Conservation (phyloP, 2,113 vertebrate genomes). For the Lamprologus lemairii region DNA sequence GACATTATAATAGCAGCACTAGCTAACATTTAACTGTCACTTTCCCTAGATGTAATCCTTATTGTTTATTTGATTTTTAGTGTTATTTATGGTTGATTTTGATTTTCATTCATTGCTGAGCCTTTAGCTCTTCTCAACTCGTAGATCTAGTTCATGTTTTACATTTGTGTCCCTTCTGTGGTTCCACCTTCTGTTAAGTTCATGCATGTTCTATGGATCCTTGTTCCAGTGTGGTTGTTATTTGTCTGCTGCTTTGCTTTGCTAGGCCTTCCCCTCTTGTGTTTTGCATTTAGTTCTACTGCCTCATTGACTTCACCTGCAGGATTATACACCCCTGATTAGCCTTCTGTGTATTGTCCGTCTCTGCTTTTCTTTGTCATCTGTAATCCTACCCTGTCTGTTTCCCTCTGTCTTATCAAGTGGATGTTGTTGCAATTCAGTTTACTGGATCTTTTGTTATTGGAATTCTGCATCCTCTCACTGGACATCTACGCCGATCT, state of each 20-base stretch:
- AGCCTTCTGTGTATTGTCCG: neutral
- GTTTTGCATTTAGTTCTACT: neutral
- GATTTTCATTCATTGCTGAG: neutral
- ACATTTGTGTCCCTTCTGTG: neutral
- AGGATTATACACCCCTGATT: neutral
- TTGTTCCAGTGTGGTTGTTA: neutral
- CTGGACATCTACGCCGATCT: neutral
- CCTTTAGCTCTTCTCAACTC: neutral
- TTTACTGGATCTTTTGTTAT: neutral
- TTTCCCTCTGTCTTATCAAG: neutral
- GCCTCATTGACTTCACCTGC: neutral
- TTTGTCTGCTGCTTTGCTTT: neutral
- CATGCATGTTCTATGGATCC: neutral
- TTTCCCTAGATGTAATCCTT: neutral
- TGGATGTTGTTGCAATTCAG: neutral
- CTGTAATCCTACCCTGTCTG: neutral
- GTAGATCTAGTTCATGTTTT: neutral
- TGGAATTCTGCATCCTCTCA: neutral
- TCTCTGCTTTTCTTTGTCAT: neutral
- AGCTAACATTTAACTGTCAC: neutral
- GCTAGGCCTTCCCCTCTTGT: neutral
- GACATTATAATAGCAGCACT: neutral
- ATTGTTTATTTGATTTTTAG: rapidly evolving
- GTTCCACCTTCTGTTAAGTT: neutral
- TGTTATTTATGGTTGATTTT: neutral